phyloP scores from a whole-genome alignment of 2,113 vertebrate genomes.

The Phalacrocorax carbo region DNA sequence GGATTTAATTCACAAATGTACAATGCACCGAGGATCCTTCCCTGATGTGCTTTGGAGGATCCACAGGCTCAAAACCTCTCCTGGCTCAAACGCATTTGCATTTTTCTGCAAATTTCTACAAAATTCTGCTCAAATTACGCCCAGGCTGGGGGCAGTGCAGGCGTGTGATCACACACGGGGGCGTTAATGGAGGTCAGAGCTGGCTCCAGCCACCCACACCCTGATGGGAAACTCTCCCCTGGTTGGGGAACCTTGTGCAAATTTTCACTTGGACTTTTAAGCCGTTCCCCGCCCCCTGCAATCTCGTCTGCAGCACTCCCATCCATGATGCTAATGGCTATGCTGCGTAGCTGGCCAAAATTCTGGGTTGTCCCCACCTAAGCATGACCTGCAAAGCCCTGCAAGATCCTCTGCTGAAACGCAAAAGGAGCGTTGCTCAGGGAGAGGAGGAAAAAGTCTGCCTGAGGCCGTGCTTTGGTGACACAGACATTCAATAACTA shows the following conservation, averaged over 20 bases:
- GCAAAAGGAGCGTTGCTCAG: rapidly evolving
- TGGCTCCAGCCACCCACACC: not conserved
- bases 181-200: not conserved
- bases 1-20: not conserved
- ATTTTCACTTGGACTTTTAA: not conserved
- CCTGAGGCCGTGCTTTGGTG: not conserved
- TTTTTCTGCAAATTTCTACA: too few relatives aligned
- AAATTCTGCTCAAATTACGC: too few relatives aligned
- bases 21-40: not conserved
- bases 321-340: not conserved
- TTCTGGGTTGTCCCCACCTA: not conserved
- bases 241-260: not conserved
- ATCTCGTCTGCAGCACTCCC: not conserved
- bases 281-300: rapidly evolving
- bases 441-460: too few relatives aligned
- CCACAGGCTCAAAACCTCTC: not conserved
- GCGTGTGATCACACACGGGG: not conserved
- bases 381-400: not conserved
- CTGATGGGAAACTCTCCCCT: not conserved
- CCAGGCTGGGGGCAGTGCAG: not conserved
- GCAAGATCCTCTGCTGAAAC: not conserved
- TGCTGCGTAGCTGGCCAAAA: not conserved
- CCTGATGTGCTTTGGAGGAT: not conserved
- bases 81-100: not conserved
- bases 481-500: not conserved